Evolutionary conservation across 2,797 vertebrate species (phyloP).

Genomic region (Sciaenops ocellatus): DNA sequence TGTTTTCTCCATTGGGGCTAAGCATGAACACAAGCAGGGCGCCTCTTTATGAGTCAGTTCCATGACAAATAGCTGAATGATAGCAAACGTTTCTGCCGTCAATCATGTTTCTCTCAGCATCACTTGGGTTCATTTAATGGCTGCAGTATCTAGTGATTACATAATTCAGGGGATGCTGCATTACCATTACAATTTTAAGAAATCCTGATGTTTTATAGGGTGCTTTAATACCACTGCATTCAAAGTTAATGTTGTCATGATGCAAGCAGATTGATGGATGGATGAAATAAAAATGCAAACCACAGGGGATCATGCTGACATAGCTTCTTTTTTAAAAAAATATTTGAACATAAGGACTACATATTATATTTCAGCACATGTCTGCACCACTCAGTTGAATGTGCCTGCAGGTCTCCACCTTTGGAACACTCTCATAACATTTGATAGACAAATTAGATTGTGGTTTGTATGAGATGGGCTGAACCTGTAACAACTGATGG

Average conservation of each 20-base stretch:
- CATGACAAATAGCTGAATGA: constrained; percentile 38
- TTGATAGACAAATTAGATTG: constrained; percentile 65
- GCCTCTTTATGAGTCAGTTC: constrained; percentile 41
- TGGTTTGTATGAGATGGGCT: constrained; percentile 22
- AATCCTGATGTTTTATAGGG: neutral
- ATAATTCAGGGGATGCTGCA: constrained; percentile 79
- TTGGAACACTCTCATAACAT: constrained; percentile 26
- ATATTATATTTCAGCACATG: constrained; percentile 19
- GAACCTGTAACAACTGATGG: constrained; percentile 5
- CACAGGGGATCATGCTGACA: constrained; percentile 52
- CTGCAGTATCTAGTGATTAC: constrained; percentile 73
- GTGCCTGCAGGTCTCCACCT: neutral
- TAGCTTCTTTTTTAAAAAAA: neutral
- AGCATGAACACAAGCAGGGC: constrained; percentile 26
- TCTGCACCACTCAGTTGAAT: constrained; percentile 6
- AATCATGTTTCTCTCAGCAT: constrained; percentile 37
- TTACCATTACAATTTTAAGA: constrained; percentile 69
- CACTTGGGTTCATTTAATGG: constrained; percentile 40
- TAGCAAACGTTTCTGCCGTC: constrained; percentile 27
- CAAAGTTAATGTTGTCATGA: constrained; percentile 1
- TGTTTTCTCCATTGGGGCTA: neutral
- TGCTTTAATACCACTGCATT: neutral
- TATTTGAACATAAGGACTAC: neutral
- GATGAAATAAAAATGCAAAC: constrained; percentile 70
- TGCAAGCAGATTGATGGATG: neutral